These are phyloP conservation scores for Drosophila prostipennis DNA, from an alignment of 2,888 invertebrate species.

Conservation along the genomic window DNA sequence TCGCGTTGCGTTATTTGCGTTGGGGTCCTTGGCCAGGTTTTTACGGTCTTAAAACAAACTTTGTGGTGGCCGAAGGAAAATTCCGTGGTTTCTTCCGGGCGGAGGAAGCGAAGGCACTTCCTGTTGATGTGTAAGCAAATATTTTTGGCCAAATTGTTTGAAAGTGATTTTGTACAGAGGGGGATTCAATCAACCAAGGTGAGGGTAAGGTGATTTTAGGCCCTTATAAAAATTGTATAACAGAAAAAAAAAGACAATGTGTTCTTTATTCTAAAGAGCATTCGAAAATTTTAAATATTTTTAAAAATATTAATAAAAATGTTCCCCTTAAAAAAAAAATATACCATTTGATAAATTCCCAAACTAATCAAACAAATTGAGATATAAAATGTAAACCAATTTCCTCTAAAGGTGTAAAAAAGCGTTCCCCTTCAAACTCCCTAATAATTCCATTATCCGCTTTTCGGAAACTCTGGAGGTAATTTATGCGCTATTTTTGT, in stretches of 20 bases:
- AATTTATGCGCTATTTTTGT: conserved; percentile 17
- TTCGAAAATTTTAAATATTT: not conserved
- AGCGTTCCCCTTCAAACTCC: too few species aligned
- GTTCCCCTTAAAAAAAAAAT: too few species aligned
- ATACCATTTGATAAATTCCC: too few species aligned
- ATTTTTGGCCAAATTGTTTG: conserved; percentile 75
- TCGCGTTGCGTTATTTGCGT: conserved; percentile 32
- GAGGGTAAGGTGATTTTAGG: conserved; percentile 11
- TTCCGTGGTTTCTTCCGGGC: conserved; percentile 6
- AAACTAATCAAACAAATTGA: not conserved
- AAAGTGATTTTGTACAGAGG: conserved; percentile 70
- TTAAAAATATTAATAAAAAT: not conserved
- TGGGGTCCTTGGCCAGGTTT: conserved; percentile 20
- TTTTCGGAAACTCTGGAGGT: not conserved
- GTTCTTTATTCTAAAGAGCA: not conserved
- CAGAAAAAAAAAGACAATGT: not conserved
- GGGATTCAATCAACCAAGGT: conserved; percentile 21
- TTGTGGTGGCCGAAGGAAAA: conserved; percentile 61
- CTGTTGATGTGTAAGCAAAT: conserved; percentile 75
- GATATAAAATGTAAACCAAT: not conserved
- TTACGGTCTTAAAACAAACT: conserved; percentile 70
- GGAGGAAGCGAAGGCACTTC: conserved; percentile 30
- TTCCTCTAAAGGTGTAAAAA: not conserved
- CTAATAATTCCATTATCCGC: not conserved
- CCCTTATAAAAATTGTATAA: not conserved